These are phyloP conservation scores for Eupithecia inturbata DNA, from an alignment of 2,888 invertebrate species.

Conservation along the genomic window DNA sequence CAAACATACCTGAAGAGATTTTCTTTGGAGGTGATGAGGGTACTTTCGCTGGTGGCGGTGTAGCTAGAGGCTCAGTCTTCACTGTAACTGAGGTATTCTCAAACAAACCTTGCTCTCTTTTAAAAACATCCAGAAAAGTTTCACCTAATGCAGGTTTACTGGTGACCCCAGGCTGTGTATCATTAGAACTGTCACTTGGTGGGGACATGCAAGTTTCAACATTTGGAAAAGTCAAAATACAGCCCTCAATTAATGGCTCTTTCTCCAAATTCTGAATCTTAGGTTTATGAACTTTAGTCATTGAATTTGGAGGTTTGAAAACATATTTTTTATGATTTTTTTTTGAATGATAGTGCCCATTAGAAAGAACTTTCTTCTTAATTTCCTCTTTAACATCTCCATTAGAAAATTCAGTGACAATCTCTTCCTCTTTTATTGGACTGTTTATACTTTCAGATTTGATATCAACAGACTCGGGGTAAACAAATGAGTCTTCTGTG, in stretches of 20 bases:
- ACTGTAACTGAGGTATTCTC: constrained; percentile 53
- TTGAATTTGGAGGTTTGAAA: constrained; percentile 37
- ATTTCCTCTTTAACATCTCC: constrained; percentile 67
- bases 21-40: constrained; percentile 64
- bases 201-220: constrained; percentile 53
- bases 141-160: constrained; percentile 59
- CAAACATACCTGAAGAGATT: constrained; percentile 58
- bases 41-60: constrained; percentile 51
- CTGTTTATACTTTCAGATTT: constrained; percentile 66
- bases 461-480: constrained; percentile 66
- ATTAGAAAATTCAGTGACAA: constrained; percentile 64
- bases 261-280: constrained; percentile 62
- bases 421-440: constrained; percentile 67
- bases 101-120: constrained; percentile 74
- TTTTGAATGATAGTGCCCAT: constrained; percentile 68
- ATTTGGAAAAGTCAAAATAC: constrained; percentile 60
- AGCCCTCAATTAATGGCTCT: constrained; percentile 56
- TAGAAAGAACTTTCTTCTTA: constrained; percentile 62
- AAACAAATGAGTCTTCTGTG: constrained; percentile 76
- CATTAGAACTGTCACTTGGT: constrained; percentile 70
- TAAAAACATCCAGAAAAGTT: constrained; percentile 80
- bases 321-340: constrained; percentile 50
- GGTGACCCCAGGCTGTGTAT: constrained; percentile 56
- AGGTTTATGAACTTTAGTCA: constrained; percentile 71
- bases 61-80: constrained; percentile 61